Evolutionary conservation across 2,113 vertebrate species (phyloP), one percentile per base, ranked within the genome.

Genomic region (Gyps fulvus): DNA sequence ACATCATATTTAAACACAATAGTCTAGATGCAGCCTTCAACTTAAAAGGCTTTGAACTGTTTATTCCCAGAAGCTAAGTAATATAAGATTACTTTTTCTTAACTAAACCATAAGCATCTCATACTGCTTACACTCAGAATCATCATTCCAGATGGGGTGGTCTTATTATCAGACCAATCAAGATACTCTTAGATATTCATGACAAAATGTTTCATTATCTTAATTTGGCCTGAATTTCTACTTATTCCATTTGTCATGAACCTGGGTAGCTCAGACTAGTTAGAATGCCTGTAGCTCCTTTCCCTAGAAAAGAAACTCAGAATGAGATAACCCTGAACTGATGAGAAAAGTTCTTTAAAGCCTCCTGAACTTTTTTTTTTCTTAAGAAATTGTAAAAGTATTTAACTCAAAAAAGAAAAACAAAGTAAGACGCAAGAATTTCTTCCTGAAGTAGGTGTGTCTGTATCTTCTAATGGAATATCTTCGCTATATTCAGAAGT

Each of bases 321-420:
- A 45, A 14, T 21, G 31, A 65, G 5, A 29, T 34, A 72, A 69
- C 2, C 13, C 31, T 78, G 22, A 85, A 78, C 4, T 32, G 26
- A 71, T 49, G 9, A 71, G 8, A 67, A 81, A 87, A 72, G 25
- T 49, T 34, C 3, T 50, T 86, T 86, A 43, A 79, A 76, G 11
- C 2, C 11, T 61, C 4, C 15, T 32, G 11, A 15, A 36, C 10
- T 1, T 43, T 18, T 20, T n/a, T 18, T 1, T 38, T 19, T 5
- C 16, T 78, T 61, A 71, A 62, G 42, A 58, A 76, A 63, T 67
- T 36, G 27, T 29, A 79, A 26, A 84, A 29, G 0, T 36, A 32
- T 27, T 55, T 36, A 76, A 83, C 16, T 76, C 7, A 31, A 36
- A 77, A 74, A 79, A 78, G 2, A 40, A 74, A 82, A 66, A 67